phyloP scores from a whole-genome alignment of 2,113 vertebrate species.

The Carettochelys insculpta region DNA sequence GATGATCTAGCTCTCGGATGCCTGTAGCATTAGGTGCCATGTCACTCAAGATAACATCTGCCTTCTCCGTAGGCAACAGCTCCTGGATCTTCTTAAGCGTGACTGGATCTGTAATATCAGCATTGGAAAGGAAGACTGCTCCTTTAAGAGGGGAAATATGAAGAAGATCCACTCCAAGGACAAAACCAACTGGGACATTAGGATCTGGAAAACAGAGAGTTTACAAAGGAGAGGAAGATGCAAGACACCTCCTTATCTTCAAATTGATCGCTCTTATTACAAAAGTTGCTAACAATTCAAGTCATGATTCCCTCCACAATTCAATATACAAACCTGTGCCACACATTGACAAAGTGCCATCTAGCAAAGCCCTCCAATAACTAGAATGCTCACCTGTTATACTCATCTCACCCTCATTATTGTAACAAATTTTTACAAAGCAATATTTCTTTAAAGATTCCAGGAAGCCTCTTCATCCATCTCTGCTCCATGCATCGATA shows the following conservation, averaged over 20 bases:
- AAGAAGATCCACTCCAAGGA: slow-evolving; percentile 90
- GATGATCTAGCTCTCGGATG: slow-evolving; percentile 89
- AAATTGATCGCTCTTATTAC: background rate
- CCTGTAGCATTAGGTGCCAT: slow-evolving; percentile 95
- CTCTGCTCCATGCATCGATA: background rate
- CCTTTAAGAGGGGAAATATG: slow-evolving; percentile 85
- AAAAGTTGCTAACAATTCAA: background rate
- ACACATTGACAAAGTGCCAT: background rate
- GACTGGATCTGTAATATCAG: slow-evolving; percentile 79
- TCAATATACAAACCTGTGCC: background rate
- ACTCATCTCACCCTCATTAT: background rate
- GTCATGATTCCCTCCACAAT: background rate
- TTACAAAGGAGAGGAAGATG: background rate
- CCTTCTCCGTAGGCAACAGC: slow-evolving; percentile 82
- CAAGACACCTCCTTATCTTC: background rate
- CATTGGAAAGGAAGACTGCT: slow-evolving; percentile 83
- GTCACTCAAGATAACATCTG: slow-evolving; percentile 91
- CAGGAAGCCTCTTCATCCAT: background rate
- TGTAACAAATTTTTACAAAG: background rate
- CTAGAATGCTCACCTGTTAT: background rate
- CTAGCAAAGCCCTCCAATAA: background rate
- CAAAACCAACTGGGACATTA: slow-evolving; percentile 77
- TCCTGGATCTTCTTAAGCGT: slow-evolving; percentile 74
- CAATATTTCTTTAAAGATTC: background rate
- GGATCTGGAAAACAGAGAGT: slow-evolving; percentile 74